phyloP scores from a whole-genome alignment of 2,797 vertebrate species.

The Psittacula derbiana region DNA sequence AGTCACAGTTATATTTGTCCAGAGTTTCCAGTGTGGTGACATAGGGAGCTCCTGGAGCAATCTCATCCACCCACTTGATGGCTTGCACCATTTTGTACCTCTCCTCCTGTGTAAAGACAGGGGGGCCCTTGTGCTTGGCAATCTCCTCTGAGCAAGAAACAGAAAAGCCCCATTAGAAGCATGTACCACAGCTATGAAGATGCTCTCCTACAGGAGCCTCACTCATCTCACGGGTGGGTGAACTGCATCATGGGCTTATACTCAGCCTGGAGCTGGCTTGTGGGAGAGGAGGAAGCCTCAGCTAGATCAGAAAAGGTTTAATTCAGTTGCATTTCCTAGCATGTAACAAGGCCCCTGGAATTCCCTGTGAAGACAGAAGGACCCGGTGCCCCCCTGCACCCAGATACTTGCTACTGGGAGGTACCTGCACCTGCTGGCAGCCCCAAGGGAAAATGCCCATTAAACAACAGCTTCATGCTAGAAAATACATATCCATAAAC shows the following conservation, averaged over 20 bases:
- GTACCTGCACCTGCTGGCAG: not conserved
- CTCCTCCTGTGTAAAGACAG: conserved; percentile 95
- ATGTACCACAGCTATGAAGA: fast-evolving
- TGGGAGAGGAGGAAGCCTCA: not conserved
- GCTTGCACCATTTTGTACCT: conserved; percentile 96
- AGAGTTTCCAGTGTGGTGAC: conserved; percentile 94
- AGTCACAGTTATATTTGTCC: conserved; percentile 92
- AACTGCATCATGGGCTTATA: not conserved
- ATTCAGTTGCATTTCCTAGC: not conserved
- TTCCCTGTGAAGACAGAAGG: not conserved
- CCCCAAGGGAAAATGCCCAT: not conserved
- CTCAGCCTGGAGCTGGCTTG: not conserved
- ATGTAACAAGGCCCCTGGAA: not conserved
- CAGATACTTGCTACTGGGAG: not conserved
- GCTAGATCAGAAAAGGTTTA: not conserved
- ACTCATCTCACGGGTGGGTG: fast-evolving
- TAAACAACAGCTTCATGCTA: not conserved
- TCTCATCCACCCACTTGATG: conserved; percentile 99
- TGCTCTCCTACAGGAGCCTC: not conserved
- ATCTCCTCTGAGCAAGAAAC: conserved; percentile 85
- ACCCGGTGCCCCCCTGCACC: not conserved
- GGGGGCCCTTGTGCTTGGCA: conserved; percentile 95
- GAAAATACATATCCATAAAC: not conserved
- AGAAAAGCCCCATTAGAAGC: not conserved
- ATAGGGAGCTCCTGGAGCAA: conserved; percentile 93